Evolutionary conservation across 1,140 invertebrate genomes (phyloP), one percentile per base, ranked within the genome.

Genomic region (Colletes gigas): DNA sequence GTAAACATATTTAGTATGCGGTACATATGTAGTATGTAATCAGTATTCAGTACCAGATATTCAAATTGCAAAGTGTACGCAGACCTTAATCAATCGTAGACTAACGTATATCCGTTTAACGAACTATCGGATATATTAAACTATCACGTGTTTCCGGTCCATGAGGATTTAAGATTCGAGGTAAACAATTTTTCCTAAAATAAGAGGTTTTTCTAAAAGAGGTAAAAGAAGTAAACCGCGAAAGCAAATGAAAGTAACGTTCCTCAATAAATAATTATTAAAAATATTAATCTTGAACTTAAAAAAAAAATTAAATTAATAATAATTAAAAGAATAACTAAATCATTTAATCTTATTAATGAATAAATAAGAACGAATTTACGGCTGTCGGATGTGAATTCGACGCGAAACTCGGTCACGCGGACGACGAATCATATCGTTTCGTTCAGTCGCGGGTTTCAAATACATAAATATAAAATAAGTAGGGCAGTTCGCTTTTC

Each of bases 381-480:
- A 30, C 30, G 30, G 30, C 30, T 30, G 30, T 30, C 0, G 30
- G 30, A 7, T 7, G 41, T 10, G 7, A 72, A 78, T 72, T 63
- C 17, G 7, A 41, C 3, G 9, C 5, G 68, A 63, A 78, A 72
- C 59, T 78, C 69, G 69, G 69, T 54, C 59, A 55, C 55, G 47
- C 3, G 9, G n/a, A 39, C 54, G 44, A 50, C 55, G 30, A 69
- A 60, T 77, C 41, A 19, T 67, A 67, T 70, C 47, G 59, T 63
- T 30, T 60, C 39, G 14, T 12, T 52, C 15, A 39, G 50, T 30
- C 59, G 50, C 30, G 4, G 17, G 66, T 78, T 69, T 78, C 67
- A 71, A 63, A 78, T 50, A 54, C 68, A 78, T 72, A 78, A 78
- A 78, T 78, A 72, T 78, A 63, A 63, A 78, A 78, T 72, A 78